Evolutionary conservation across 2,113 vertebrate species (phyloP), one percentile per base, ranked within the genome.

Genomic region (Passer montanus): DNA sequence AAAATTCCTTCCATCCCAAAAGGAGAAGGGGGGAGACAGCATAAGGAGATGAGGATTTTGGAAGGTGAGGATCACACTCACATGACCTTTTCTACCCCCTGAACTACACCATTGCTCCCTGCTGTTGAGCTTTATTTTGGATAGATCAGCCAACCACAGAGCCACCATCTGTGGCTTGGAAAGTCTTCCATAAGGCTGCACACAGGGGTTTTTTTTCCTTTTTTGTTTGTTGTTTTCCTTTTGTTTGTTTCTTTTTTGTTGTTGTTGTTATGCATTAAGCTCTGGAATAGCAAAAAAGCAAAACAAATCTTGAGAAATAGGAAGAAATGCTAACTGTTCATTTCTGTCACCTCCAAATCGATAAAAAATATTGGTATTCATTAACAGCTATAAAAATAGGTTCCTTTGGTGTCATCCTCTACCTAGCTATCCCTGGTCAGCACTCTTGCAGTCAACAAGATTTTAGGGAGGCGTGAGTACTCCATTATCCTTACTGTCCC

Each of bases 71-170:
- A 91, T 91, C 92, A 58, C 67, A n/a, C 94, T 95, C 68, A 3
- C 90, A 87, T 90, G 91, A 95, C 87, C 96, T 95, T 81, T 80
- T 90, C 62, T 91, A 87, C 75, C 73, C 91, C 66, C 75, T 94
- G 87, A 94, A 83, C 87, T 95, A 69, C 70, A 93, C 70, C 78
- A 88, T 63, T 3, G 39, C 82, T 95, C 87, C 87, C 94, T 94
- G 94, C 95, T 96, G 95, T 44, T 94, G 82, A 83, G 91, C 90
- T 95, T 93, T 96, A 84, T 96, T 93, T 95, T 95, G 93, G 91
- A 76, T 87, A 91, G 70, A 68, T 90, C 78, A 93, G 55, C 81
- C 85, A 85, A 90, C 91, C 74, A 87, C 92, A 83, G 89, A 89
- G 91, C 62, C 91, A 93, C 91, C 91, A 95, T 87, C 78, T 95